Base-by-base conservation (phyloP, 2,888 invertebrate species). In the Nyleta sp. region DNA sequence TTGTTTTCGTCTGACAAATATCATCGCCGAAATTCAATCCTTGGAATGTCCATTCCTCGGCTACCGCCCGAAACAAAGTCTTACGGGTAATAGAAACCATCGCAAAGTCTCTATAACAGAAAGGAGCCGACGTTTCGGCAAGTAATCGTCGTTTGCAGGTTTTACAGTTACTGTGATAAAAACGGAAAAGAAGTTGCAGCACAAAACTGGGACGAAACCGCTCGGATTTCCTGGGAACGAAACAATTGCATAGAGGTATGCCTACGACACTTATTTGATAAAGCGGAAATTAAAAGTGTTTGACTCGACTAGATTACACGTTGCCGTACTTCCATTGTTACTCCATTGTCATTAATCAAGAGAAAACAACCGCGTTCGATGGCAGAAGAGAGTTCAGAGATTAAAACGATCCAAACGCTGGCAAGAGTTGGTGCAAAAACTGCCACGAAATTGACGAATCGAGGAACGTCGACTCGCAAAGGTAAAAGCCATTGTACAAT, bases 321-420 rank as follows among this genome's bases (percentile, higher is more conserved):
- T 55, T 31, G 31, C 46, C 31, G 22, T 33, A 70, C 70, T 57
- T 62, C 57, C 33, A 15, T n/a, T 46, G 46, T 44, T 57, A 24
- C n/a, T 42, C 35, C 20, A 31, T 50, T 42, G 4, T 48, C 20
- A 10, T 33, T 0, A 35, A 70, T 48, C 31, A 53, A 60, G 10
- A 31, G n/a, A 52, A 60, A 60, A 50, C 11, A 59, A 50, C n/a
- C 18, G 28, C 20, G 8, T 44, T 44, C 13, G 18, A 71, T 71
- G 60, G 35, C 50, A 60, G 70, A 70, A 70, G 42, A 52, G 38
- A 52, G 33, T 52, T 59, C 33, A 59, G 17, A 59, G 31, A 40
- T 40, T 48, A n/a, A 38, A 38, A 4, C 13, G n/a, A 5, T 38
- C n/a, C 5, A 38, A 11, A 11, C n/a, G n/a, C 5, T 4, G 13